These are phyloP conservation scores for Rousettus madagascariensis DNA, from an alignment of 2,797 vertebrate genomes.

Conservation along the genomic window DNA sequence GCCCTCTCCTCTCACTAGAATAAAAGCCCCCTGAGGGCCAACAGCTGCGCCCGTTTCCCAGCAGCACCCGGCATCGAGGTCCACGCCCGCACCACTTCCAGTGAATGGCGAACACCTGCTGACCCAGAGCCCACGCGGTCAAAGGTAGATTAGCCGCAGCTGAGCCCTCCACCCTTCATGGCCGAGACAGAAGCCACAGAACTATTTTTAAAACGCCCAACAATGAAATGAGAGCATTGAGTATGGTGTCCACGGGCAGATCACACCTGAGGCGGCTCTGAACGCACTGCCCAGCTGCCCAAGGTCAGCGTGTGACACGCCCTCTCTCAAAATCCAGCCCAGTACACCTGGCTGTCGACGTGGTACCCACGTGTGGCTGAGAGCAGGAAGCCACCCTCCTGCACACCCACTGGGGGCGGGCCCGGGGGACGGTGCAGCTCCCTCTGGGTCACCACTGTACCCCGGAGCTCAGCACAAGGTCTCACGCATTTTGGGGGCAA, in stretches of 20 bases:
- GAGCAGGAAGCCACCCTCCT: neutral
- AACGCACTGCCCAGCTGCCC: rapidly evolving
- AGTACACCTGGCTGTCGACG: rapidly evolving
- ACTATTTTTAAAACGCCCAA: conserved; percentile 36
- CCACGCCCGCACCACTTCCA: rapidly evolving
- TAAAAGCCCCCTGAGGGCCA: neutral
- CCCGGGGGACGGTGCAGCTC: neutral
- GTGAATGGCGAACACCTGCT: neutral
- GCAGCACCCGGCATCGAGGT: neutral
- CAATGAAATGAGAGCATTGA: neutral
- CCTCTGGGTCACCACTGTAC: neutral
- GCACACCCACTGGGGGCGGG: neutral
- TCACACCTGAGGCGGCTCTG: neutral
- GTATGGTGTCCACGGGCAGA: neutral
- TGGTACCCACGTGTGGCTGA: neutral
- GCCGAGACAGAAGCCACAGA: neutral
- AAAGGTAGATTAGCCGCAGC: conserved; percentile 44
- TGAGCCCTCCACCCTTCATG: neutral
- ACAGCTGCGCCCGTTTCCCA: rapidly evolving
- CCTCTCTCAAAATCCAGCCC: neutral
- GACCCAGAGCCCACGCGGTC: neutral
- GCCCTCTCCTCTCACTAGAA: neutral
- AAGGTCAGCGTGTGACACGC: neutral
- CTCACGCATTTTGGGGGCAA: no score
- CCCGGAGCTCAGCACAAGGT: neutral